A percentile compares a stretch with the other conserved stretches of the same genome.
Evolutionary conservation across 2,113 vertebrate species (phyloP).

Genomic region (Hypocryptadius cinnamomeus): DNA sequence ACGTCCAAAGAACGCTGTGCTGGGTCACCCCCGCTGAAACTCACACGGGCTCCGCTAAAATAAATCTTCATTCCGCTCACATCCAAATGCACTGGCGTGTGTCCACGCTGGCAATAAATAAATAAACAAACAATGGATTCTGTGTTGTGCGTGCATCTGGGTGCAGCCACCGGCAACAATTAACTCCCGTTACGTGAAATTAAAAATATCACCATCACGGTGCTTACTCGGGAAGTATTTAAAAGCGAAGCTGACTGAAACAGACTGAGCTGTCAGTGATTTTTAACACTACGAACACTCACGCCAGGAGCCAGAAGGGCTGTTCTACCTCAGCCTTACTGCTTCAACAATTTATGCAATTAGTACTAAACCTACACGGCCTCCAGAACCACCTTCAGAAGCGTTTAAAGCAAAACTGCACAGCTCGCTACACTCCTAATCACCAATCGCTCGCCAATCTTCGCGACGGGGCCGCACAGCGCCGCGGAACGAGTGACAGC

Average conservation of each 20-base stretch:
- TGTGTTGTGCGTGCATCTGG: not conserved
- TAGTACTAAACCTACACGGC: not conserved
- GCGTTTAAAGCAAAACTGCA: not conserved
- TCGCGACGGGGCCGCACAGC: rapidly evolving
- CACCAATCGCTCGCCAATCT: no score
- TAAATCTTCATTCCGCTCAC: not conserved
- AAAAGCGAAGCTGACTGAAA: not conserved
- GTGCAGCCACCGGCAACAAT: not conserved
- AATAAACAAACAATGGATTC: not conserved
- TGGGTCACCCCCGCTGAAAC: not conserved
- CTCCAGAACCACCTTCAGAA: no score
- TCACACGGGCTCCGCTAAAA: not conserved
- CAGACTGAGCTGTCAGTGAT: rapidly evolving
- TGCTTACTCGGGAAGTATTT: not conserved
- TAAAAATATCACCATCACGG: rapidly evolving
- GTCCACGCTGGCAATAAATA: not conserved
- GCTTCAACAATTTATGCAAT: rapidly evolving
- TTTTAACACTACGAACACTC: not conserved
- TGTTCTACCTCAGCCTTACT: not conserved
- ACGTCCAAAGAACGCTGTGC: not conserved
- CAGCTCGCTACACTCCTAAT: not conserved
- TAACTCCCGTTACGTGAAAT: rapidly evolving
- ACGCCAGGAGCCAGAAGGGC: not conserved
- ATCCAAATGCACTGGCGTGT: not conserved
- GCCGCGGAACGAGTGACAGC: not conserved